Conservation (phyloP, 1,140 invertebrate genomes). For the Camponotus pennsylvanicus region DNA sequence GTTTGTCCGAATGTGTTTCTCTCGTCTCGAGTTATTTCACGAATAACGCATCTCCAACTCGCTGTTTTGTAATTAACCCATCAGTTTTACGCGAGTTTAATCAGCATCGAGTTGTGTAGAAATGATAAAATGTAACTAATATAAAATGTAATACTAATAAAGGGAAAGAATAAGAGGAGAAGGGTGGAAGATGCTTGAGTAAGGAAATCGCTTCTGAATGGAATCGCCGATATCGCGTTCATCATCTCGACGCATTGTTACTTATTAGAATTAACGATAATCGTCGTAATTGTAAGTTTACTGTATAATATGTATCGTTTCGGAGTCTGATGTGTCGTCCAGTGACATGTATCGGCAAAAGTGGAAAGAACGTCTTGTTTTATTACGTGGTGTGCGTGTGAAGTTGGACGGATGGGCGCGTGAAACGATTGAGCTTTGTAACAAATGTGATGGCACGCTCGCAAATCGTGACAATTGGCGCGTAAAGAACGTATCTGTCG, state of each 20-base stretch:
- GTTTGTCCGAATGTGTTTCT: not conserved
- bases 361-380: not conserved
- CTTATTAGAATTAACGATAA: slow-evolving; percentile 24
- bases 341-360: not conserved
- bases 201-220: slow-evolving; percentile 2
- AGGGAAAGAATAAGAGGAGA: not conserved
- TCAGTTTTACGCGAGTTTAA: slow-evolving; percentile 6
- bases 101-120: not conserved
- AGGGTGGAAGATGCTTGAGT: not conserved
- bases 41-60: not conserved
- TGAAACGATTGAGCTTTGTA: slow-evolving; percentile 3
- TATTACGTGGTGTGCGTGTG: not conserved
- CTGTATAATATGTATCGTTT: slow-evolving; percentile 7
- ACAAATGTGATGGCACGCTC: not conserved
- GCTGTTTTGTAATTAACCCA: slow-evolving; percentile 18
- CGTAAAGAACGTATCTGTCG: not conserved
- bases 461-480: not conserved
- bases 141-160: not conserved
- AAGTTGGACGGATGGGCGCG: not conserved
- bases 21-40: not conserved
- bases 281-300: slow-evolving; percentile 20
- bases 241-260: slow-evolving; percentile 7
- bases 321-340: not conserved
- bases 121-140: not conserved
- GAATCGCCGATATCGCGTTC: slow-evolving; percentile 20